Evolutionary conservation across 1,140 invertebrate genomes (phyloP), one percentile per base, ranked within the genome.

Genomic region (Cardiocondyla obscurior): DNA sequence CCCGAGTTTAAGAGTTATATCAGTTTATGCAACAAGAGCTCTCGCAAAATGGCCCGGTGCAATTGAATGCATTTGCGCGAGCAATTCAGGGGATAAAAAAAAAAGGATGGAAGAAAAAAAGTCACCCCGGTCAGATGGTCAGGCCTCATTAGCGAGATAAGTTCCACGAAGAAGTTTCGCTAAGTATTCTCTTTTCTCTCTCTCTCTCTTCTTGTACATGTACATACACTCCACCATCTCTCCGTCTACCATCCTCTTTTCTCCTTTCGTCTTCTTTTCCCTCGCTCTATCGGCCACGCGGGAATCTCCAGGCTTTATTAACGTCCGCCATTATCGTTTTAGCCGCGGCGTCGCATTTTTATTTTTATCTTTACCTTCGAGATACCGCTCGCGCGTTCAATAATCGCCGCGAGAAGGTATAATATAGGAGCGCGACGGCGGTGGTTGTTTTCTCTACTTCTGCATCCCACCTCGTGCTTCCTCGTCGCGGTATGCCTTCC

Each of bases 81-180:
- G 16, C 12, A 6, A 46, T 16, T 16, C 14, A 44, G 53, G 10
- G 44, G 8, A 19, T 46, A 3, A 28, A 46, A 25, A 36, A 12
- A 3, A 10, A 57, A 57, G 51, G 39, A 22, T 76, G 72, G 42
- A 39, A 28, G 84, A 83, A 58, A 58, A 42, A 19, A 53, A 58
- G 55, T 84, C 74, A 84, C 62, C 33, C 19, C 33, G 87, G 88
- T 90, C 88, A 88, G 90, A 91, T 90, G 90, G 89, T 91, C 89
- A 91, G 81, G 90, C 85, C 90, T 91, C 90, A 90, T 91, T 91
- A 91, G 85, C 69, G 84, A 90, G 90, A 91, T 91, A 91, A 91
- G 73, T 72, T 72, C 65, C 44, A 76, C 85, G 44, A 81, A 77
- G 77, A 64, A 89, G 73, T 83, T 86, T 81, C 57, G 55, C 83